A percentile compares a stretch with the other conserved stretches of the same genome.
Evolutionary conservation across 2,113 vertebrate species (phyloP).

Genomic region (Carettochelys insculpta): DNA sequence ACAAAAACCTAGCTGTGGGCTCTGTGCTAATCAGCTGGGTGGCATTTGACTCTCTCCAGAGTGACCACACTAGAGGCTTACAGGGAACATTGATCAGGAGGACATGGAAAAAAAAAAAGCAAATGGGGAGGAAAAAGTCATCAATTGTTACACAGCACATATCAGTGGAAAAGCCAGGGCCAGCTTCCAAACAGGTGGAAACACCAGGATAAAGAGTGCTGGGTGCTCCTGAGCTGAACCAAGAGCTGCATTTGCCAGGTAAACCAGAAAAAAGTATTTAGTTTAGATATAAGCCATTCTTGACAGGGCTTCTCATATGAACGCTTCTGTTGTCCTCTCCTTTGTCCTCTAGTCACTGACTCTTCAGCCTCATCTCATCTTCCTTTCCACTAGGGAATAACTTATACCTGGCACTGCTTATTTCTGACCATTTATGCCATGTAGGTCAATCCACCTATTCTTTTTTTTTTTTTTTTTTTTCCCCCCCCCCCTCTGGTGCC

Average conservation of each 20-base stretch:
- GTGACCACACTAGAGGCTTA: too few relatives aligned
- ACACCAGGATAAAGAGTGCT: not conserved
- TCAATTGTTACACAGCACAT: not conserved
- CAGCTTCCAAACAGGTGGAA: not conserved
- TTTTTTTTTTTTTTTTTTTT: too few relatives aligned
- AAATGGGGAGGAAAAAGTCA: conserved; percentile 11
- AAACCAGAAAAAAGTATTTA: not conserved
- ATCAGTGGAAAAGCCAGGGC: conserved; percentile 26
- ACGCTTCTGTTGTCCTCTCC: not conserved
- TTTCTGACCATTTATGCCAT: not conserved
- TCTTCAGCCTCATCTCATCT: not conserved
- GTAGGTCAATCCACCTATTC: not conserved
- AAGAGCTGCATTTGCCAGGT: not conserved
- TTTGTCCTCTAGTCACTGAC: not conserved
- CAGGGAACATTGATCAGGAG: too few relatives aligned
- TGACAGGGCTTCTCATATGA: not conserved
- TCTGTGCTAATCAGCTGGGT: too few relatives aligned
- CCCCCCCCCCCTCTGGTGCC: not conserved
- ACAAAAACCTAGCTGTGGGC: too few relatives aligned
- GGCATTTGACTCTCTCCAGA: too few relatives aligned
- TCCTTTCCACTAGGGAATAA: not conserved
- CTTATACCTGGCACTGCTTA: not conserved
- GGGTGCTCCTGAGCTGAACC: not conserved
- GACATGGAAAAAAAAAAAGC: conserved; percentile 10
- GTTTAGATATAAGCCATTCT: not conserved